These are phyloP conservation scores for Ceryle rudis DNA, from an alignment of 2,797 vertebrate species.

Conservation along the genomic window DNA sequence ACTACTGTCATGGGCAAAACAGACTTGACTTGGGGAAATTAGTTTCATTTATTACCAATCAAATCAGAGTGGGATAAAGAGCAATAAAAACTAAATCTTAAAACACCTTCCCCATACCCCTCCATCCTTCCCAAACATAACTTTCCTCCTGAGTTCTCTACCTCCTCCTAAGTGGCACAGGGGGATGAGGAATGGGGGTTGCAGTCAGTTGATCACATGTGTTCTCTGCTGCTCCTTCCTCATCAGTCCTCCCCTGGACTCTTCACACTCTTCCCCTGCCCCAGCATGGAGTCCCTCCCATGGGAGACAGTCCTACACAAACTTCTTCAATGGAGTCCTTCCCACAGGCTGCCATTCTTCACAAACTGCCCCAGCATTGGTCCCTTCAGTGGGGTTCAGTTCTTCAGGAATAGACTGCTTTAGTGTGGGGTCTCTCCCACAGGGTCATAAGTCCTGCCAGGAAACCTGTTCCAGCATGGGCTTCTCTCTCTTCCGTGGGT, in stretches of 20 bases:
- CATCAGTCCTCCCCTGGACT: neutral
- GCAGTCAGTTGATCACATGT: no score
- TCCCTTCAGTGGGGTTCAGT: neutral
- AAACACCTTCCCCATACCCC: neutral
- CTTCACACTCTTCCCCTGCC: neutral
- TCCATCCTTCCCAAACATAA: accelerated
- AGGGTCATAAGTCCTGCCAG: neutral
- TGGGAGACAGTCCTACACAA: neutral
- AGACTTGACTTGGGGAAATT: neutral
- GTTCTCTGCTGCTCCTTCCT: neutral
- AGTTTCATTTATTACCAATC: neutral
- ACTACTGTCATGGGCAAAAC: neutral
- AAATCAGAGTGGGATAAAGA: neutral
- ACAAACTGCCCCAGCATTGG: neutral
- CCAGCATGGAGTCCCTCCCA: neutral
- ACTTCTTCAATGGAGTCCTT: neutral
- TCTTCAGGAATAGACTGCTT: neutral
- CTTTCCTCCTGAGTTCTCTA: neutral
- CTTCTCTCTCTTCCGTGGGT: neutral
- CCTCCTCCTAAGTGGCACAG: neutral
- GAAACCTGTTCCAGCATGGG: neutral
- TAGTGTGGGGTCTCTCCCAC: neutral
- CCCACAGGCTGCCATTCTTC: neutral
- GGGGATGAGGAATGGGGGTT: neutral
- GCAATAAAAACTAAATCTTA: neutral